Evolutionary conservation across 2,888 invertebrate genomes (phyloP).

Genomic region (Drosophila nr. perissopoda): DNA sequence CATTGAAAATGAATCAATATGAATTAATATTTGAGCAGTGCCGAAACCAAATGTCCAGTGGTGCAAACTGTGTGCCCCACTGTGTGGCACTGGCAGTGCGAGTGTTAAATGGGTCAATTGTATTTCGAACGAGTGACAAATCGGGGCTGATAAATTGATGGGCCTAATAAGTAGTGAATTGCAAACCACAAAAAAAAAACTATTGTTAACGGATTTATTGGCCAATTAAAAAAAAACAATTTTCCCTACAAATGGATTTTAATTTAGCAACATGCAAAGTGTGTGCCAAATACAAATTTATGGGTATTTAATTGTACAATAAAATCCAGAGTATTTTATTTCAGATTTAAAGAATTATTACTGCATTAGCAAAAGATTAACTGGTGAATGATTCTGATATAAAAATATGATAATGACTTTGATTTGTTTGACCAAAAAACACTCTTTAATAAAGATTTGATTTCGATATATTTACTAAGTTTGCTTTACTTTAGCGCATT

Average conservation of each 20-base stretch:
- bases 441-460: not conserved
- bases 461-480: not conserved
- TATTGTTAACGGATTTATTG: not conserved
- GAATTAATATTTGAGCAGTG: constrained; percentile 77
- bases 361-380: not conserved
- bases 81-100: not conserved
- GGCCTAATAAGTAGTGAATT: constrained; percentile 9
- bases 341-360: not conserved
- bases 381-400: not conserved
- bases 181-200: not conserved
- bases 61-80: constrained; percentile 13
- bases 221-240: not conserved
- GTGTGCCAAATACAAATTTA: not conserved
- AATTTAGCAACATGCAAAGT: not conserved
- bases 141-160: constrained; percentile 12
- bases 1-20: constrained; percentile 73
- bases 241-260: not conserved
- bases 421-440: not conserved
- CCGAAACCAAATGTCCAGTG: constrained; percentile 34
- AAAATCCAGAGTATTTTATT: not conserved
- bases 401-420: not conserved
- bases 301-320: not conserved
- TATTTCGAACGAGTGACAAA: constrained; percentile 23
- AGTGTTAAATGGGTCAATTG: constrained; percentile 42
- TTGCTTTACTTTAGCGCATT: not conserved